Evolutionary conservation across 1,140 invertebrate genomes (phyloP).

Genomic region (Chionoecetes opilio): DNA sequence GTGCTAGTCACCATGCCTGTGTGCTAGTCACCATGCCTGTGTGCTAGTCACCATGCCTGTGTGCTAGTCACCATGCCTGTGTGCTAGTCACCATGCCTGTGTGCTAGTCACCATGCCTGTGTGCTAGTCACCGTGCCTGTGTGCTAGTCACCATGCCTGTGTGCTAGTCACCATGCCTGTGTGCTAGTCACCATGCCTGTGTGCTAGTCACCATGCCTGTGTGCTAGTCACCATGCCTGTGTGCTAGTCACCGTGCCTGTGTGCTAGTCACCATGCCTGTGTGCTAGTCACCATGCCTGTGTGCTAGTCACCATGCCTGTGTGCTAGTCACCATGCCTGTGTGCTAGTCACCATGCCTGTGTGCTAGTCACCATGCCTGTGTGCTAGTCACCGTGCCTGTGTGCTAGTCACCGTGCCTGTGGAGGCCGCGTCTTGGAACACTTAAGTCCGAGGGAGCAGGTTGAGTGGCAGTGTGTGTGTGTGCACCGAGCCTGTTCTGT

Average conservation of each 20-base stretch:
- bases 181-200: slow-evolving; percentile 73
- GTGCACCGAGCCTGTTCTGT: slow-evolving; percentile 55
- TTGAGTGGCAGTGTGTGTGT: slow-evolving; percentile 11
- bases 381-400: slow-evolving; percentile 73
- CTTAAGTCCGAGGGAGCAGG: slow-evolving; percentile 7
- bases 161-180: slow-evolving; percentile 73
- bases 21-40: slow-evolving; percentile 73
- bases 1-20: slow-evolving; percentile 73
- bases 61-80: slow-evolving; percentile 73
- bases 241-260: slow-evolving; percentile 73
- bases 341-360: slow-evolving; percentile 73
- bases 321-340: slow-evolving; percentile 73
- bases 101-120: slow-evolving; percentile 73
- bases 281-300: slow-evolving; percentile 73
- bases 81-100: slow-evolving; percentile 73
- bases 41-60: slow-evolving; percentile 73
- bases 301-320: slow-evolving; percentile 73
- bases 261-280: slow-evolving; percentile 73
- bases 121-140: slow-evolving; percentile 73
- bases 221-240: slow-evolving; percentile 73
- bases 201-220: slow-evolving; percentile 73
- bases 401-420: slow-evolving; percentile 73
- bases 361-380: slow-evolving; percentile 73
- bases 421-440: slow-evolving; percentile 66
- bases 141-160: slow-evolving; percentile 73